These are phyloP conservation scores for Psylliodes chrysocephalus DNA, from an alignment of 2,888 invertebrate genomes.

Conservation along the genomic window DNA sequence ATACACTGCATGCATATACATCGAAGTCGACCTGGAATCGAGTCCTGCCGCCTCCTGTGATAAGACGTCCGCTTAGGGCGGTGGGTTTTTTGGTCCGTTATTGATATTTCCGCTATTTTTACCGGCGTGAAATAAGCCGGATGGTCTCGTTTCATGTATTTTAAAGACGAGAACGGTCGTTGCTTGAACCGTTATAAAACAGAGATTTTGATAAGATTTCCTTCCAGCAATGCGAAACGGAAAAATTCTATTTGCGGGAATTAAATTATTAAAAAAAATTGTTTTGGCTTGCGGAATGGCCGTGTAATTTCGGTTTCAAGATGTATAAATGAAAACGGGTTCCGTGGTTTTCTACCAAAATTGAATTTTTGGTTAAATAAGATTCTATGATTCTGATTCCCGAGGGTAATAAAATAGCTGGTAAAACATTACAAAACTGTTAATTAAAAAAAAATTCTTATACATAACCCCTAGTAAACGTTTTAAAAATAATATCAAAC, in stretches of 20 bases:
- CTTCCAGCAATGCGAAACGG: not conserved
- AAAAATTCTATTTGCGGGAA: not conserved
- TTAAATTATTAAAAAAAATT: not conserved
- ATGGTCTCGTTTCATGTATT: constrained; percentile 29
- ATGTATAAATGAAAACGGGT: no score
- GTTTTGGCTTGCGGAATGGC: not conserved
- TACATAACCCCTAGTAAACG: no score
- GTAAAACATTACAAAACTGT: no score
- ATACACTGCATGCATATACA: not conserved
- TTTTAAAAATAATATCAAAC: no score
- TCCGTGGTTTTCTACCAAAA: no score
- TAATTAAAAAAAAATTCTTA: no score
- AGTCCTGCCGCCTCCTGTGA: not conserved
- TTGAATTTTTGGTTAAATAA: no score
- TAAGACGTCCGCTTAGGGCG: constrained; percentile 5
- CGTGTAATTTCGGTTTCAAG: no score
- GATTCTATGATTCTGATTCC: no score
- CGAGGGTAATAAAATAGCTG: no score
- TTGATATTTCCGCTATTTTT: constrained; percentile 32
- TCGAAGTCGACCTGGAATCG: not conserved
- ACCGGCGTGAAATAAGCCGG: constrained; percentile 28
- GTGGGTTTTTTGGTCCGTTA: constrained; percentile 25
- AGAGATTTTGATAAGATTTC: constrained; percentile 24
- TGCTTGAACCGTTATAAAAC: not conserved
- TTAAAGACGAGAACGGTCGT: constrained; percentile 17